Percentiles rank a stretch among this genome's conserved stretches.
Conservation (phyloP, 2,797 vertebrate genomes). For the Gambusia yucatana region DNA sequence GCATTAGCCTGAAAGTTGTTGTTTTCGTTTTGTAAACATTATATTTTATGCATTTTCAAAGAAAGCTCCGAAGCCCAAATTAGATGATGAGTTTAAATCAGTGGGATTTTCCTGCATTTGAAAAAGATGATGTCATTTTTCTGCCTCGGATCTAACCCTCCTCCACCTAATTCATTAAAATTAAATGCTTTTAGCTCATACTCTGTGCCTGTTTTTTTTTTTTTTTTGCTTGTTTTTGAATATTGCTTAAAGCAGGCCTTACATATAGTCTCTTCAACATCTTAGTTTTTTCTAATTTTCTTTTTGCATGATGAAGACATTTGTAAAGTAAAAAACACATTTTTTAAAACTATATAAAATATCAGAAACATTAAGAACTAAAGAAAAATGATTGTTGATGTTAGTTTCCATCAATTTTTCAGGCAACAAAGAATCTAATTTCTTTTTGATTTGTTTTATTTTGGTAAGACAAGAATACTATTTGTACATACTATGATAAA, state of each 20-base stretch:
- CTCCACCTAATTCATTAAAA: not conserved
- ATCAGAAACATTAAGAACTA: not conserved
- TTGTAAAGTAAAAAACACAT: not conserved
- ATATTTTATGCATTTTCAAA: not conserved
- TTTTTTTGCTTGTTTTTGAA: not conserved
- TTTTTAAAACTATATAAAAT: not conserved
- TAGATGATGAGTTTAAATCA: not conserved
- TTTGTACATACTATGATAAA: not conserved
- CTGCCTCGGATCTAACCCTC: not conserved
- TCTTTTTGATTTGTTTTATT: not conserved
- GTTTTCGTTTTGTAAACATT: conserved; percentile 4
- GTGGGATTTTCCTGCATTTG: not conserved
- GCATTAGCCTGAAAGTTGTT: not conserved
- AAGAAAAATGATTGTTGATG: not conserved
- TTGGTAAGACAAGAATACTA: not conserved
- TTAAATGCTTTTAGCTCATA: not conserved
- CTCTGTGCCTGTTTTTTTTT: not conserved
- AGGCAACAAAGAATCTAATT: not conserved
- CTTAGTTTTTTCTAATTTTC: not conserved
- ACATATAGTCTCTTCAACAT: no score
- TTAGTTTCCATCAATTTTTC: not conserved
- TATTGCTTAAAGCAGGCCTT: not conserved
- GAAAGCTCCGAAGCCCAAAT: not conserved
- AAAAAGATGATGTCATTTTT: conserved; percentile 2
- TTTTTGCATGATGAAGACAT: not conserved